Base-by-base conservation (phyloP, 2,888 invertebrate genomes). In the Dioctria linearis region DNA sequence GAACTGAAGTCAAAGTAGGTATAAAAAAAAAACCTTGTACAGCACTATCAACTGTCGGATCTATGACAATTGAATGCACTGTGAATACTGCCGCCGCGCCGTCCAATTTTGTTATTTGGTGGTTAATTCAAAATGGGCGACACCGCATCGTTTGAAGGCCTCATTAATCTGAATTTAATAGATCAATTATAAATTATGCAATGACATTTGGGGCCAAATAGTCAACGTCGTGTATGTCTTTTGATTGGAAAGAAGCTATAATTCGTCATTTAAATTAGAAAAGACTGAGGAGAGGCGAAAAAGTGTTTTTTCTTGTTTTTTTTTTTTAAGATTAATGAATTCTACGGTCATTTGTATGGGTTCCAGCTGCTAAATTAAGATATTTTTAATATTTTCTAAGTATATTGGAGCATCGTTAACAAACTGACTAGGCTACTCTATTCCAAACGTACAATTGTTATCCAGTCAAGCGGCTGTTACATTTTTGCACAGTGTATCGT, bases 121-220 rank as follows among this genome's bases (percentile, higher is more conserved):
- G 39, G 49, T 4, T 51, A 9, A 69, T 51, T 69, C 54, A 69
- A 51, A 37, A 39, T 51, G 11, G 69, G 69, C 51, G 69, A 69
- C 25, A 69, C 69, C 51, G 25, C 25, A 69, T 67, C 69, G 73
- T 73, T 57, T 73, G 73, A 73, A 73, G 73, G 73, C 37, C 73
- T 42, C 73, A 73, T 73, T 73, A 73, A 73, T 73, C 59, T 57
- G 57, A 73, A 73, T 73, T 25, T 73, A 73, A 73, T 73, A 42
- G 54, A 73, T 73, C 73, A 73, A 73, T 73, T 73, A n/a, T n/a
- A 57, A 73, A 73, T 73, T 73, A 73, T 73, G 73, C 73, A 73
- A 73, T 73, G 73, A 73, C 73, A 73, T 59, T 73, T 59, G 57
- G 73, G 73, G 57, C 73, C 25, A 73, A 73, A 73, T 73, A 73